Base-by-base conservation (phyloP, 2,797 vertebrate species). In the Cephalopachus bancanus region DNA sequence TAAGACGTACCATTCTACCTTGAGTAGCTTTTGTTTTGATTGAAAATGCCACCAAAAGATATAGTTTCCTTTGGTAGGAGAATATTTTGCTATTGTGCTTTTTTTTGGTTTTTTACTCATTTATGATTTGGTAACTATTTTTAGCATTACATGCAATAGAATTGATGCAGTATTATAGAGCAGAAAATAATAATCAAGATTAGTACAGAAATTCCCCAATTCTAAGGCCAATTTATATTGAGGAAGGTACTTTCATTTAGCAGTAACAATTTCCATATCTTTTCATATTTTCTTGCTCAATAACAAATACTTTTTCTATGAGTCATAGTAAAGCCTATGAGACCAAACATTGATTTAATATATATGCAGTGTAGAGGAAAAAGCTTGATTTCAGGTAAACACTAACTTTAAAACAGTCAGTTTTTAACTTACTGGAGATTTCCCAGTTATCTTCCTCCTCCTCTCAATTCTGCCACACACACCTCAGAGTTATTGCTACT, bases 31-130 rank as follows among this genome's bases (percentile, higher is more conserved):
- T 86, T 74, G 12, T 72, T 95, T 96, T 97, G 94, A 97, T 97
- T 96, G 71, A 37, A 37, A 98, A 97, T 96, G 91, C 81, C 91
- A 96, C 89, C 65, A 93, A 76, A 62, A 96, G 62, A 95, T 87
- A 97, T 88, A 94, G 95, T 59, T 65, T 90, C 55, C 93, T 92
- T 24, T 83, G 30, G 53, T 11, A 71, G 10, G 17, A 96, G 6
- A 5, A 7, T 74, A 91, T 90, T 92, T 78, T 88, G 44, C 28
- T 91, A 7, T 10, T 81, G 37, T 37, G 37, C 37, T 37, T 37
- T 37, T 37, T 37, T 37, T 37, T 37, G 2, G 37, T 67, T 84
- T 69, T 94, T 93, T 33, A 89, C 53, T 75, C 6, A 26, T 44
- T 92, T 96, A 87, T 93, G 67, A 95, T 89, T 86, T 91, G 33